Base-by-base conservation (phyloP, 2,888 invertebrate species). In the Drosophila suboccidentalis region DNA sequence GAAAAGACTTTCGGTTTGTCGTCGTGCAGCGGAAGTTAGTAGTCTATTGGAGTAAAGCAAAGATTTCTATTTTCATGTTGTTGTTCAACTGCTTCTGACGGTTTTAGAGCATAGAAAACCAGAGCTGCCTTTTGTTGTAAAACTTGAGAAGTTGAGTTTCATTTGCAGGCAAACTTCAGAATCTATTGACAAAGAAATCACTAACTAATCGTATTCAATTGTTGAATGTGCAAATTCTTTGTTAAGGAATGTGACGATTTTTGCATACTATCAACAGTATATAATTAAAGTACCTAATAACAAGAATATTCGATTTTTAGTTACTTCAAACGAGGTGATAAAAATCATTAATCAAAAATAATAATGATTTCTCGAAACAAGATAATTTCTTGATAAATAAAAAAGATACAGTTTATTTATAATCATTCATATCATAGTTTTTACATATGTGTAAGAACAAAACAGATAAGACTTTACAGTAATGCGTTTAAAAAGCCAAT, bases 11-110 rank as follows among this genome's bases (percentile, higher is more conserved):
- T 54, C 46, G 67, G 50, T 36, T 6, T n/a, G 50, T 50, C 19
- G 44, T 81, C 46, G 60, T 60, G 57, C 47, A 73, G 43, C 78
- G 81, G 77, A 84, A 88, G 88, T 80, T 68, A 65, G 41, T 72
- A 79, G 62, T 80, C 70, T 62, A 75, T 69, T 80, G 69, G 67
- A 70, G 74, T 60, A 44, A 11, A 22, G 34, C 50, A 70, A 32
- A 43, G 38, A 50, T 53, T 49, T 51, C 50, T 41, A 34, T 34
- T 39, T 54, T 50, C 32, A 43, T 71, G 46, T 50, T 67, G 55
- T 69, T 70, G 49, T 47, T 59, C 38, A 61, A 51, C 38, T 75
- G 78, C 61, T 72, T 68, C 85, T 71, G 72, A 57, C 64, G 67
- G 53, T 70, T 77, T 74, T 38, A 55, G 54, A 63, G 66, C 57